Evolutionary conservation across 2,113 vertebrate species (phyloP).

Genomic region (Plecotus auritus): DNA sequence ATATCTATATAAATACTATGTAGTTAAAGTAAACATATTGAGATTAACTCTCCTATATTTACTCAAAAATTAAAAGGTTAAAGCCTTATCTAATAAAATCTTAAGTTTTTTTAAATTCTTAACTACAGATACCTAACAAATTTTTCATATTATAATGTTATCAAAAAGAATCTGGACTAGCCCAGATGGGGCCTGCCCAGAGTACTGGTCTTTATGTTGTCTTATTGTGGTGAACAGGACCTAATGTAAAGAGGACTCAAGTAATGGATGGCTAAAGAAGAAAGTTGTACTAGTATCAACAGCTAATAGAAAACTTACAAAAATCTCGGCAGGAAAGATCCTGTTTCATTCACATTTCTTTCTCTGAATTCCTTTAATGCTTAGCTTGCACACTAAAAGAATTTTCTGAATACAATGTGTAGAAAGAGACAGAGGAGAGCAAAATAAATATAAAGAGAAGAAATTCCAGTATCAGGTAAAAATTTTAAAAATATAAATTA

Average conservation of each 20-base stretch:
- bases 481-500: constrained; percentile 25
- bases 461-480: constrained; percentile 22
- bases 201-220: background rate
- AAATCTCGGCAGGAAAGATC: background rate
- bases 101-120: constrained; percentile 11
- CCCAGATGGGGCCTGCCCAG: background rate
- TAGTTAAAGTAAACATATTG: background rate
- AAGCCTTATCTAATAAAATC: background rate
- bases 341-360: background rate
- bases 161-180: background rate
- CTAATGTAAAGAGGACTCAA: background rate
- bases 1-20: background rate
- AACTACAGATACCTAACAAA: background rate
- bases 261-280: background rate
- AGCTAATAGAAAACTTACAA: background rate
- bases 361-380: background rate
- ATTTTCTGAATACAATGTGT: background rate
- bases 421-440: background rate
- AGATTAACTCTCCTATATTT: background rate
- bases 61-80: constrained; percentile 2
- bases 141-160: background rate
- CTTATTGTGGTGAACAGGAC: background rate
- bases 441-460: constrained; percentile 24
- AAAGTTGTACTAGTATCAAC: background rate
- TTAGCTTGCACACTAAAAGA: background rate